These are phyloP conservation scores for Colistium nudipinnis DNA, from an alignment of 2,113 vertebrate genomes.

Conservation along the genomic window DNA sequence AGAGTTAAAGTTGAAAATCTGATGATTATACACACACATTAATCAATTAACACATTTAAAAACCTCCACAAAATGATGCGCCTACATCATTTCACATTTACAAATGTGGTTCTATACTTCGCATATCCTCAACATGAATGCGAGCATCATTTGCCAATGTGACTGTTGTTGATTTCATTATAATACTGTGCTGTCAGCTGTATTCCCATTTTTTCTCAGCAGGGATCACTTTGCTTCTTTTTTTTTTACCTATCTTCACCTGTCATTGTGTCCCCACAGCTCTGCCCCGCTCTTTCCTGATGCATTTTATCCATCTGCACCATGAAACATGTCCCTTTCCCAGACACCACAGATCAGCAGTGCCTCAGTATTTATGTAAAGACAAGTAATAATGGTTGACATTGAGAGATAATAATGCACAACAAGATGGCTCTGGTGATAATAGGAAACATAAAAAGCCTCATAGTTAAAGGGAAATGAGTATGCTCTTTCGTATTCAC, in stretches of 20 bases:
- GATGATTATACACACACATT: conserved; percentile 1
- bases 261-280: conserved; percentile 48
- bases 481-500: conserved; percentile 4
- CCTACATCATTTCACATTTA: conserved; percentile 57
- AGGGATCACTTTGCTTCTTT: conserved; percentile 18
- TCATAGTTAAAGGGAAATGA: conserved; percentile 36
- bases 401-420: neutral
- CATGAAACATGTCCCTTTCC: neutral
- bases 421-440: neutral
- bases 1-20: conserved; percentile 28
- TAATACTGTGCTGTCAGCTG: conserved; percentile 37
- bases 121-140: conserved; percentile 38
- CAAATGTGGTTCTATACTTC: conserved; percentile 41
- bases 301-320: conserved; percentile 17
- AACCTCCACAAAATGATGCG: conserved; percentile 37
- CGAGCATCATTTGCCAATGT: conserved; percentile 27
- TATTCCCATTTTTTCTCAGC: conserved; percentile 3
- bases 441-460: conserved; percentile 19
- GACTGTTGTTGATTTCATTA: conserved; percentile 36
- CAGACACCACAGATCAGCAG: neutral
- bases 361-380: neutral
- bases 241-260: conserved; percentile 27
- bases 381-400: conserved; percentile 6
- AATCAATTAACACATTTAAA: conserved; percentile 55
- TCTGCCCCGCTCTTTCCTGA: conserved; percentile 14